phyloP scores from a whole-genome alignment of 2,797 vertebrate genomes.

The Taenioides sp. region DNA sequence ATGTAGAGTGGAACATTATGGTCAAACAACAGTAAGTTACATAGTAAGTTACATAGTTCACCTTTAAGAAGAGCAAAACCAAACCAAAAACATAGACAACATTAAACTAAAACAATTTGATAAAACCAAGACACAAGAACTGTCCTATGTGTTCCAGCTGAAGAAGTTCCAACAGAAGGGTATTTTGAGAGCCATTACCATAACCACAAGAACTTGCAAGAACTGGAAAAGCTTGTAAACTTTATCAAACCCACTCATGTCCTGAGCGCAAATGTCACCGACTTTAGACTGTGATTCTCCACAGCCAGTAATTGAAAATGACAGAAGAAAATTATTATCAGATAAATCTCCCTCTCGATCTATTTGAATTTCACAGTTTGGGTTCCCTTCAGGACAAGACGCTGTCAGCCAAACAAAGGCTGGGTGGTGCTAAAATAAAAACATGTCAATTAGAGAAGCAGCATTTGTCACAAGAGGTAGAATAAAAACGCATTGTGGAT shows the following conservation, averaged over 20 bases:
- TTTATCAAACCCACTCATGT: conserved; percentile 49
- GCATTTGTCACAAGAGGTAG: conserved; percentile 1
- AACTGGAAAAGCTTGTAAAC: conserved; percentile 35
- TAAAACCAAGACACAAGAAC: not conserved
- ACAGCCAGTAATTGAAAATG: conserved; percentile 59
- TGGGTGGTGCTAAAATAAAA: conserved; percentile 28
- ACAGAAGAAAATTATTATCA: conserved; percentile 55
- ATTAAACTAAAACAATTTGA: not conserved
- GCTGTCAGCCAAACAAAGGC: conserved; percentile 46
- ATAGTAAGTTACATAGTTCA: too few species aligned
- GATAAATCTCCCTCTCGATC: conserved; percentile 53
- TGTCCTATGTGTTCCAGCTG: not conserved
- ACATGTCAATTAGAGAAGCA: conserved; percentile 27
- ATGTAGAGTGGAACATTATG: too few species aligned
- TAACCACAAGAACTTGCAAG: conserved; percentile 1
- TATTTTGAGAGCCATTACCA: not conserved
- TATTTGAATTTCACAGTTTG: conserved; percentile 39
- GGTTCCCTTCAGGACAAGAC: conserved; percentile 28
- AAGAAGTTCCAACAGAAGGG: not conserved
- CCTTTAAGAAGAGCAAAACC: too few species aligned
- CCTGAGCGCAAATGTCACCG: conserved; percentile 52
- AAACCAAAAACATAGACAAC: not conserved
- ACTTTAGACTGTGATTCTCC: conserved; percentile 57
- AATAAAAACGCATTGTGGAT: conserved; percentile 3
- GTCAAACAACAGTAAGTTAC: too few species aligned